Percentiles rank a stretch among this genome's conserved stretches.
Conservation (phyloP, 1,140 invertebrate genomes). For the Sweltsa coloradensis region DNA sequence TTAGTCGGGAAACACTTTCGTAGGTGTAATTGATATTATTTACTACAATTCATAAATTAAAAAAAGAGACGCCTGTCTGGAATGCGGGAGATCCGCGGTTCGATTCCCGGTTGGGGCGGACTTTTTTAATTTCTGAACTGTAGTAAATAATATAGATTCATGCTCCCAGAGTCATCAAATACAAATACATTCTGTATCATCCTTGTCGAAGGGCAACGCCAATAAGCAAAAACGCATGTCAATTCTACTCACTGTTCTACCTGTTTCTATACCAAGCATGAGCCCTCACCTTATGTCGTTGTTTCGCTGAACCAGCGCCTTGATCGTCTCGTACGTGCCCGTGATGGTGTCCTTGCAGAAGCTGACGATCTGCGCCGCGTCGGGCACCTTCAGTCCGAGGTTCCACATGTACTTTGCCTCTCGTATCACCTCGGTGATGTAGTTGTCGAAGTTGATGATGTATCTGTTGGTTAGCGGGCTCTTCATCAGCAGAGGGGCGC, state of each 20-base stretch:
- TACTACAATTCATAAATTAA: no score
- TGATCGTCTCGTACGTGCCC: constrained; percentile 40
- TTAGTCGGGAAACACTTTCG: no score
- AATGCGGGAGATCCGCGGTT: no score
- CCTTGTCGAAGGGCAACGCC: background rate
- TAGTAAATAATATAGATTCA: background rate
- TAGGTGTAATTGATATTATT: no score
- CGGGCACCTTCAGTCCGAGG: constrained; percentile 29
- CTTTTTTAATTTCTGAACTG: no score
- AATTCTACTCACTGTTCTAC: background rate
- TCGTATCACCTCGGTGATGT: constrained; percentile 51
- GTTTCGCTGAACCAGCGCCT: constrained; percentile 42
- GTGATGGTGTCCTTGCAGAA: constrained; percentile 54
- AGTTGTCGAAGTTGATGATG: constrained; percentile 53
- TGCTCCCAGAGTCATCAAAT: background rate
- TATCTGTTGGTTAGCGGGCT: constrained; percentile 43
- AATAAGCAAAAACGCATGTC: background rate
- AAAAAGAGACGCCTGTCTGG: no score
- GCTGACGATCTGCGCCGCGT: constrained; percentile 18
- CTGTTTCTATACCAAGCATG: background rate
- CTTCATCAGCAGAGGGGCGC: constrained; percentile 41
- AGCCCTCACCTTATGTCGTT: constrained; percentile 31
- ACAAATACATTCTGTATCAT: background rate
- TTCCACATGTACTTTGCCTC: constrained; percentile 63
- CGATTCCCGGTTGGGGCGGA: no score